Evolutionary conservation across 2,113 vertebrate genomes (phyloP), one percentile per base, ranked within the genome.

Genomic region (Amazona guildingii): DNA sequence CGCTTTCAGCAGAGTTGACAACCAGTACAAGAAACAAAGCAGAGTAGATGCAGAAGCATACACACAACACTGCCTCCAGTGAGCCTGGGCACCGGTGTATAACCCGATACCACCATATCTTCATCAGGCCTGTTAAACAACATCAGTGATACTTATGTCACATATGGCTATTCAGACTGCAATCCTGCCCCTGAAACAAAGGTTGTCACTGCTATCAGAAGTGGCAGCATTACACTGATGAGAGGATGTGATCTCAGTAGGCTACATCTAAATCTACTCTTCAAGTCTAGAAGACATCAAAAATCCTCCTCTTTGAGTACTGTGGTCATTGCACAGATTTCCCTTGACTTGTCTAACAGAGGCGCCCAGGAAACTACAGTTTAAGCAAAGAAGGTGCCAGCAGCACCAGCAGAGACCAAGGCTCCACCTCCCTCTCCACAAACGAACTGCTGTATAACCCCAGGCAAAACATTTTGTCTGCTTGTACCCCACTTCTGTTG

Each of bases 121-220:
- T 13, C 35, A 49, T 13, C 41, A 5, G 0, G 5, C 33, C 43
- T 14, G 5, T 33, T 18, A 46, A 73, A 72, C 13, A 35, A 7
- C 0, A 0, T 1, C 17, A 44, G 11, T 0, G 2, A 51, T 44
- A 64, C 16, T 31, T 5, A 11, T 3, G 4, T 31, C 35, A 69
- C 1, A 0, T 7, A 29, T 2, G 4, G 70, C 55, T 27, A 9
- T 2, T 17, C 33, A 33, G 39, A 7, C 35, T 64, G 51, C 74
- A 91, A 4, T 9, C 37, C 69, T 23, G 29, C n/a, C 66, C 57
- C 62, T 10, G 11, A 39, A 63, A 67, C 73, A 55, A n/a, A 31
- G 19, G 7, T 5, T 15, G 31, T 7, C 3, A 0, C 64, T 69
- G 79, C 52, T 13, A 0, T 9, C 73, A 52, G 23, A 49, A 44